Evolutionary conservation across 1,140 invertebrate species (phyloP).

Genomic region (Eciton burchellii): DNA sequence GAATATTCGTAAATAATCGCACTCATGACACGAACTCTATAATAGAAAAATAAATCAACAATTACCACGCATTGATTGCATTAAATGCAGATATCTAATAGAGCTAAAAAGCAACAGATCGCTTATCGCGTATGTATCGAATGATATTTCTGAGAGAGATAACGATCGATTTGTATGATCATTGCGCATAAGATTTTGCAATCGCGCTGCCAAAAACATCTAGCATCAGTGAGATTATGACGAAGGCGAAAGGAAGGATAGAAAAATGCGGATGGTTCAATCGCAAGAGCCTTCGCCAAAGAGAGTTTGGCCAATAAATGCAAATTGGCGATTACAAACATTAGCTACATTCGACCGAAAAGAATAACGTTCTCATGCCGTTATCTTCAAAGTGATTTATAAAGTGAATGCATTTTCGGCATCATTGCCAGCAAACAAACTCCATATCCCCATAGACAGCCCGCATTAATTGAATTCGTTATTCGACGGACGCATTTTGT

Average conservation of each 20-base stretch:
- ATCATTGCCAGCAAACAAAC: slow-evolving; percentile 45
- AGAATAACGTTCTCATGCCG: slow-evolving; percentile 20
- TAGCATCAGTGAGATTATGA: neutral
- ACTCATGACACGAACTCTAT: neutral
- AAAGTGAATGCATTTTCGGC: slow-evolving; percentile 44
- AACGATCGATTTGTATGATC: neutral
- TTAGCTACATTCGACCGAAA: slow-evolving; percentile 40
- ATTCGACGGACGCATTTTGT: neutral
- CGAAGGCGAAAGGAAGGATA: neutral
- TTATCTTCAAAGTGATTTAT: slow-evolving; percentile 66
- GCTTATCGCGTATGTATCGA: neutral
- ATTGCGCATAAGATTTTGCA: slow-evolving; percentile 8
- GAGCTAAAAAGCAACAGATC: neutral
- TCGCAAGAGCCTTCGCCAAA: slow-evolving; percentile 49
- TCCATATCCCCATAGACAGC: neutral
- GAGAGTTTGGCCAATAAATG: slow-evolving; percentile 61
- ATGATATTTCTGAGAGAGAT: neutral
- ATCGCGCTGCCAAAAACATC: neutral
- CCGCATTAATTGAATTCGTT: slow-evolving; percentile 45
- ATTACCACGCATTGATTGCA: neutral
- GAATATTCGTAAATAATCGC: neutral
- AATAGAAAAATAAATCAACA: neutral
- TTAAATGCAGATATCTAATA: neutral
- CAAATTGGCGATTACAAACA: slow-evolving; percentile 54
- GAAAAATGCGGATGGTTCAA: neutral